Evolutionary conservation across 1,140 invertebrate species (phyloP).

Genomic region (Saxidomus purpurata): DNA sequence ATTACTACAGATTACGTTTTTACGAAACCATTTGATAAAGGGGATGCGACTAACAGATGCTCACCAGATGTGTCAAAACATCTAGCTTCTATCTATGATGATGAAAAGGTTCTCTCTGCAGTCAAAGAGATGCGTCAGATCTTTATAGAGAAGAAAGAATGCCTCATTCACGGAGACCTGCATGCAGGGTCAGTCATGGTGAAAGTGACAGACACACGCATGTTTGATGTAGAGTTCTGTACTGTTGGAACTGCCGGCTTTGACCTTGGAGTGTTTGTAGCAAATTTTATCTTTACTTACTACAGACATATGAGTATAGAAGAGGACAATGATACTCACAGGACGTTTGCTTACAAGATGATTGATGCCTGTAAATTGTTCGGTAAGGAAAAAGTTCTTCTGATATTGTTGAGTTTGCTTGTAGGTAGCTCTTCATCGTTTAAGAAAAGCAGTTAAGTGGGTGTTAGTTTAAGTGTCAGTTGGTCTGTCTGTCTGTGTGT

Average conservation of each 20-base stretch:
- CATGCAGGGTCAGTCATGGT: slow-evolving; percentile 80
- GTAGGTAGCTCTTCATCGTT: no score
- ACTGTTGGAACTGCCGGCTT: slow-evolving; percentile 75
- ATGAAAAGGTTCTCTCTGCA: slow-evolving; percentile 65
- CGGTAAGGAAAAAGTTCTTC: slow-evolving; percentile 68
- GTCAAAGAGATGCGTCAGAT: slow-evolving; percentile 71
- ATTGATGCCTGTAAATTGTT: slow-evolving; percentile 73
- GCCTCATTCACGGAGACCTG: slow-evolving; percentile 79
- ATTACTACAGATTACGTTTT: slow-evolving; percentile 77
- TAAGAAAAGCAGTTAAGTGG: no score
- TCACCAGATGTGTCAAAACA: slow-evolving; percentile 66
- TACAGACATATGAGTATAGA: slow-evolving; percentile 74
- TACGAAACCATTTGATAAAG: slow-evolving; percentile 72
- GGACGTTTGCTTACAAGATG: slow-evolving; percentile 74
- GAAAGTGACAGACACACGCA: slow-evolving; percentile 66
- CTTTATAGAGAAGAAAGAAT: slow-evolving; percentile 79
- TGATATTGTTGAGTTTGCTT: no score
- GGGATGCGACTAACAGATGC: slow-evolving; percentile 72
- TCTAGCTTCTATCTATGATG: slow-evolving; percentile 68
- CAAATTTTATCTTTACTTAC: slow-evolving; percentile 78
- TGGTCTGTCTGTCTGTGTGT: no score
- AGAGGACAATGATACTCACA: slow-evolving; percentile 71
- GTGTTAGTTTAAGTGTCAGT: no score
- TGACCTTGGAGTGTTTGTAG: slow-evolving; percentile 76
- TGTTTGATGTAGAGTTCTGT: slow-evolving; percentile 78